phyloP scores from a whole-genome alignment of 2,797 vertebrate genomes.

The Sebastes variabilis region DNA sequence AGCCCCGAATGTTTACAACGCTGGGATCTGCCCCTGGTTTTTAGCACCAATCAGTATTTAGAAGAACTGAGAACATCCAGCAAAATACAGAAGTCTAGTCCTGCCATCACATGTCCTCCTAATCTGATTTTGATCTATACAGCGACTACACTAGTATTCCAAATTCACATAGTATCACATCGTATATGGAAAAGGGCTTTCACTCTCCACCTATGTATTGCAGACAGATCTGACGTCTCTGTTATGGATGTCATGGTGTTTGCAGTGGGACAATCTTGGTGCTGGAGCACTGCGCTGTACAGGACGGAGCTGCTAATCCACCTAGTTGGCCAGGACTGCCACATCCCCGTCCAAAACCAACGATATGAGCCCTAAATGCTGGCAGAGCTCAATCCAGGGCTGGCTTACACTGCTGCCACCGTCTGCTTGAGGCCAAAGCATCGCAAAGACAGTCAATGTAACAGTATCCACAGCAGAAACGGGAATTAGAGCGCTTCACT shows the following conservation, averaged over 20 bases:
- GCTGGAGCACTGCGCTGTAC: slow-evolving; percentile 21
- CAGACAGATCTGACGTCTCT: slow-evolving; percentile 35
- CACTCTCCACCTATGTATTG: not conserved
- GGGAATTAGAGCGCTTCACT: slow-evolving; percentile 16
- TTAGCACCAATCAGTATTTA: not conserved
- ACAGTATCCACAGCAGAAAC: slow-evolving; percentile 34
- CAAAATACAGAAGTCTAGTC: not conserved
- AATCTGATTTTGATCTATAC: not conserved
- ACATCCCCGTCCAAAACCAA: slow-evolving; percentile 57
- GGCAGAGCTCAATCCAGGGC: slow-evolving; percentile 40
- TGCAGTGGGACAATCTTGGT: slow-evolving; percentile 34
- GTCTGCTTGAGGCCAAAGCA: slow-evolving; percentile 53
- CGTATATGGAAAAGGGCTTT: not conserved
- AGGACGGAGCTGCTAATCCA: slow-evolving; percentile 65
- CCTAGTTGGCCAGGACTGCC: slow-evolving; percentile 47
- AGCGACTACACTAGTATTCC: not conserved
- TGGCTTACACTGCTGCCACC: slow-evolving; percentile 52
- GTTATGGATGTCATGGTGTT: slow-evolving; percentile 33
- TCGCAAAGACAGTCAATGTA: slow-evolving; percentile 35
- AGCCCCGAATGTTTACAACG: not conserved
- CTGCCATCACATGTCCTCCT: not conserved
- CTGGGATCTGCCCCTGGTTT: not conserved
- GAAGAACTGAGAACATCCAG: not conserved
- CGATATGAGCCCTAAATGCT: slow-evolving; percentile 54
- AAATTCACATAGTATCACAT: not conserved